phyloP scores from a whole-genome alignment of 2,888 invertebrate species.

The Apodemia mormo region DNA sequence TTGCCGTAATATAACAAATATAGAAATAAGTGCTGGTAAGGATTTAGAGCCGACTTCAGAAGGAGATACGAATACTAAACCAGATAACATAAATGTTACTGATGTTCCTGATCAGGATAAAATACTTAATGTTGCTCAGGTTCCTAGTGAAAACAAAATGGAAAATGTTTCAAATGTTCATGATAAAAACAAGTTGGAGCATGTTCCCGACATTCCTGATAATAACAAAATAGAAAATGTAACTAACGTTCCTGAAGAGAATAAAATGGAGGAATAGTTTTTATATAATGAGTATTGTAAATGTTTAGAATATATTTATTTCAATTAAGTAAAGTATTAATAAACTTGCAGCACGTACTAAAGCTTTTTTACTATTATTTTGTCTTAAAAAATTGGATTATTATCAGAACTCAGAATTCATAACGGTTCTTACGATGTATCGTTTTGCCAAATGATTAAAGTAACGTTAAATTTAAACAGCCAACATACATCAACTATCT shows the following conservation, averaged over 20 bases:
- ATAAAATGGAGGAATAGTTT: constrained; percentile 24
- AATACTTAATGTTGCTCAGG: constrained; percentile 5
- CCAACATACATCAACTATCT: too few species aligned
- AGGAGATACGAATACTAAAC: not conserved
- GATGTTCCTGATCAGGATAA: not conserved
- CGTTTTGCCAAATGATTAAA: too few species aligned
- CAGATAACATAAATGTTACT: not conserved
- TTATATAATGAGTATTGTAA: constrained; percentile 9
- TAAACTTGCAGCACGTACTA: not conserved
- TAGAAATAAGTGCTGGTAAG: constrained; percentile 1
- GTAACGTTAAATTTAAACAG: too few species aligned
- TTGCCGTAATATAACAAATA: constrained; percentile 17
- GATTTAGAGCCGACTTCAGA: not conserved
- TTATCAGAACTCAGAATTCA: too few species aligned
- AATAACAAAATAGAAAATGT: constrained; percentile 10
- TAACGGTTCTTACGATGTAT: too few species aligned
- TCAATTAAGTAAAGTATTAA: not conserved
- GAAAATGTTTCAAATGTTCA: constrained; percentile 28
- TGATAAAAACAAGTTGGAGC: constrained; percentile 33
- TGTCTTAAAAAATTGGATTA: too few species aligned
- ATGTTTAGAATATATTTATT: constrained; percentile 8
- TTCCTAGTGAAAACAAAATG: not conserved
- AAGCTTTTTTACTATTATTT: too few species aligned
- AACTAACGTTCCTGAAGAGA: constrained; percentile 8
- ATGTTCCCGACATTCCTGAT: constrained; percentile 43